Evolutionary conservation across 2,888 invertebrate species (phyloP), one percentile per base, ranked within the genome.

Genomic region (Tineola bisselliella): DNA sequence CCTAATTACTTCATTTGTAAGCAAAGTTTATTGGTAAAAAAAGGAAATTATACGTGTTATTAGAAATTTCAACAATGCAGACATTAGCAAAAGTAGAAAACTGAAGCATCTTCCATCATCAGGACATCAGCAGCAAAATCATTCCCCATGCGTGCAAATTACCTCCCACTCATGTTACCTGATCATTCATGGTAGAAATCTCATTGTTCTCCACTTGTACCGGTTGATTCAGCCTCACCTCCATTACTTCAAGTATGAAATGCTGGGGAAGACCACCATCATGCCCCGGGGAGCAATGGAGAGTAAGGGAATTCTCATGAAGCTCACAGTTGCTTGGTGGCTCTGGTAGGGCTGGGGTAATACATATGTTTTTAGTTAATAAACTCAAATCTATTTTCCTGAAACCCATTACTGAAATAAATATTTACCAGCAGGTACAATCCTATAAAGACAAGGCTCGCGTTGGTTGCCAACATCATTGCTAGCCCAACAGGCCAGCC

Each of bases 401-500:
- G 12, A 19, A 38, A 38, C 31, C 31, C 10, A 31, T 31, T 31
- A 31, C 10, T 25, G 2, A 25, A 6, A 25, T 25, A 25, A 8
- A 44, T 67, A 86, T 89, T 88, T 88, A 95, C 95, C 92, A 67
- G 94, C 95, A 68, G 93, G 92, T 69, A 94, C 87, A 62, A 96
- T 90, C 81, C 93, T 91, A 76, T 95, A 94, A 61, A 94, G 81
- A 72, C 96, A 96, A 0, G 96, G 95, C 64, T 89, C 89, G 65
- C 90, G 87, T 79, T 96, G 96, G 66, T 92, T 90, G 30, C 96
- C 96, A 13, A 95, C 91, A 65, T 90, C 90, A 76, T 96, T 96
- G 75, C 91, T 92, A 4, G 95, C 95, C 95, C 95, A 95, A 74
- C 96, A 96, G 5, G 94, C 93, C 18, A 96, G 81, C 68, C 94